Evolutionary conservation across 2,797 vertebrate genomes (phyloP), one percentile per base, ranked within the genome.

Genomic region (Peromyscus aztecus): DNA sequence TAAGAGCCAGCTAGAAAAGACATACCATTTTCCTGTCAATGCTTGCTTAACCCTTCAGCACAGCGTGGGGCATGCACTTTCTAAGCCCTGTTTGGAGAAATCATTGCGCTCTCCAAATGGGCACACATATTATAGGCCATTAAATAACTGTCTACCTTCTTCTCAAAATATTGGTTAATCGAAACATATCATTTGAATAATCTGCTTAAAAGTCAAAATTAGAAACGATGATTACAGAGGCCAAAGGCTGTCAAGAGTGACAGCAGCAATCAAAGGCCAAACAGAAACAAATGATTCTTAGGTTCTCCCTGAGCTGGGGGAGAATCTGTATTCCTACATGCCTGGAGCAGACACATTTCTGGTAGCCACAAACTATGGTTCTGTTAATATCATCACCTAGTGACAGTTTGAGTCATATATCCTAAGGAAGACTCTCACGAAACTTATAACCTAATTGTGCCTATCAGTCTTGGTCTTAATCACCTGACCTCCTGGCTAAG

Each of bases 1-100:
- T 86, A 43, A 94, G 86, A 96, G 76, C 57, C 76, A 97, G n/a
- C 67, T 49, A 73, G 75, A 87, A 94, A 91, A 93, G 87, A 82
- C 37, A 78, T 8, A 82, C 4, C 71, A 52, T 90, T 52, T 85
- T 75, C 34, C 40, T 89, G 37, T 65, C 67, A 86, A 67, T 89
- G 86, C 57, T 13, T 29, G 17, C 37, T 61, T 75, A 86, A 77
- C 34, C 19, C 59, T 63, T 81, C 43, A n/a, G n/a, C 21, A 84
- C 9, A 76, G 43, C 73, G 31, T 43, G 27, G 10, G 55, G 34
- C n/a, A 63, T n/a, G 67, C 40, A 46, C 46, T 52, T 82, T 37
- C 88, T 80, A 91, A n/a, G 11, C 12, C 61, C 78, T 49, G 52
- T 88, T 71, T 65, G 34, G 7, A 61, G 71, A 37, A 73, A 91